Evolutionary conservation across 2,888 invertebrate genomes (phyloP).

Genomic region (Oscheius sp.): DNA sequence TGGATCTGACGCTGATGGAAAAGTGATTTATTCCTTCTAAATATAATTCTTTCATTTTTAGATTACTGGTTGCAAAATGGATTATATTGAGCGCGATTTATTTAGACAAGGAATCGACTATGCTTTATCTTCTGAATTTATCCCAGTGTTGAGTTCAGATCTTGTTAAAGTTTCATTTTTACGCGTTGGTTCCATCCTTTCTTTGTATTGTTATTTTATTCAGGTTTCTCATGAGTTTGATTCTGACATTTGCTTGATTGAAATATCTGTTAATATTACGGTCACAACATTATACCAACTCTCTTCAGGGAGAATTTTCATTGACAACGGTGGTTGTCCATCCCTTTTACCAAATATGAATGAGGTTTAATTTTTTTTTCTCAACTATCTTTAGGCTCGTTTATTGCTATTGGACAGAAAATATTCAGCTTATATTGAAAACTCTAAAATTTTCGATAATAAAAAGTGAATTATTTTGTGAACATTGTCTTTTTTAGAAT

Average conservation of each 20-base stretch:
- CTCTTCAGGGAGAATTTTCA: constrained; percentile 6
- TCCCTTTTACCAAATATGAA: not conserved
- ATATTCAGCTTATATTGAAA: not conserved
- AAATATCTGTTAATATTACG: not conserved
- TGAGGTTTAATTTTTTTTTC: not conserved
- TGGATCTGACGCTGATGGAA: constrained; percentile 4
- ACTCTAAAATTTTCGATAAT: not conserved
- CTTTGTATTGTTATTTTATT: not conserved
- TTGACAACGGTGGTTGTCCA: not conserved
- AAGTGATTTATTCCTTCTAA: not conserved
- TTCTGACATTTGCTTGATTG: not conserved
- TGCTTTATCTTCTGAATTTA: constrained; percentile 3
- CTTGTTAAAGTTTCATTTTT: not conserved
- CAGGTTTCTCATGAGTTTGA: not conserved
- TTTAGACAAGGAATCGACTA: constrained; percentile 4
- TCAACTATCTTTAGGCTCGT: not conserved
- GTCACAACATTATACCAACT: constrained; percentile 9
- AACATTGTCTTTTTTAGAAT: not conserved
- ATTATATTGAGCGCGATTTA: not conserved
- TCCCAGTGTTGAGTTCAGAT: not conserved
- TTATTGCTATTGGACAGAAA: constrained; percentile 9
- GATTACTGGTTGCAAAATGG: constrained; percentile 1
- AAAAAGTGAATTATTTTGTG: not conserved
- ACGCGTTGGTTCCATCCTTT: not conserved
- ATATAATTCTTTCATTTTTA: not conserved